Conservation (phyloP, 2,113 vertebrate species). For the Probosciger aterrimus region DNA sequence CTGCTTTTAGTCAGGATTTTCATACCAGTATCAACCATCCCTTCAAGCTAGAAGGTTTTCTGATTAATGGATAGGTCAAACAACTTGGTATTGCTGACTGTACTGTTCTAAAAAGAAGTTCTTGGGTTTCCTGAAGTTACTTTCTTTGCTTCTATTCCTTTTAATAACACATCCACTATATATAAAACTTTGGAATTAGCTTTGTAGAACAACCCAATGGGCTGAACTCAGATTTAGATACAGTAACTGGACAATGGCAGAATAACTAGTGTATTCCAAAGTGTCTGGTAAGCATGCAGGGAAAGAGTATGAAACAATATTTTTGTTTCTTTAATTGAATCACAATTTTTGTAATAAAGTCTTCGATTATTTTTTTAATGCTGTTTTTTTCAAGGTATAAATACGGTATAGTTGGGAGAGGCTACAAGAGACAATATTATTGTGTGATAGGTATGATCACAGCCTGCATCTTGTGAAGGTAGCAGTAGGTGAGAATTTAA, state of each 20-base stretch:
- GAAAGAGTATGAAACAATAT: background rate
- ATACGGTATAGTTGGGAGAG: background rate
- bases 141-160: background rate
- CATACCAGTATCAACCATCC: background rate
- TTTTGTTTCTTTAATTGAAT: background rate
- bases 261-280: background rate
- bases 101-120: background rate
- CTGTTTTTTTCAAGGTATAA: background rate
- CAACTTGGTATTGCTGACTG: background rate
- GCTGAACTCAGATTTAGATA: background rate
- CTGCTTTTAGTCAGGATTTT: background rate
- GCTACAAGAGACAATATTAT: background rate
- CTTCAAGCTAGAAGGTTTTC: background rate
- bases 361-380: background rate
- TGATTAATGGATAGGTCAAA: background rate
- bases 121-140: background rate
- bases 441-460: background rate
- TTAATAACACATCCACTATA: background rate
- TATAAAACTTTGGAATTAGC: background rate
- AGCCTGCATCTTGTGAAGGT: background rate
- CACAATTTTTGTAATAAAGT: background rate
- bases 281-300: background rate
- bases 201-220: background rate
- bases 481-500: background rate
- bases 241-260: background rate